These are phyloP conservation scores for Rhizomys pruinosus DNA, from an alignment of 2,113 vertebrate species.

Conservation along the genomic window DNA sequence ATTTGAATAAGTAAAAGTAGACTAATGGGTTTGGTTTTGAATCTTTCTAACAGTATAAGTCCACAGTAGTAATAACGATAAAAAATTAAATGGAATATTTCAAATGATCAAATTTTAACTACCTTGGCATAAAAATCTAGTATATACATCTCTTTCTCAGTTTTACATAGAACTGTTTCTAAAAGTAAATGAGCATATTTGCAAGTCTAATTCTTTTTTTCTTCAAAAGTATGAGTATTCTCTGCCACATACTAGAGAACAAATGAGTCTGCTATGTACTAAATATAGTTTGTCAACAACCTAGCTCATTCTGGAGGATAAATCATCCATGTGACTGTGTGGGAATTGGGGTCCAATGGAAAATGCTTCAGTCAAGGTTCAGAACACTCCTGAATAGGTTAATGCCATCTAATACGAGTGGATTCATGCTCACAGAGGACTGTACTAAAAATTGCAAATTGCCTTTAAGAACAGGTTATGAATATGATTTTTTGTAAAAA, in stretches of 20 bases:
- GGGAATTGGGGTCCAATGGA: not conserved
- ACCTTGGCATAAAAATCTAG: not conserved
- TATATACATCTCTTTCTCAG: not conserved
- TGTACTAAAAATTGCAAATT: not conserved
- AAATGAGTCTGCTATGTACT: not conserved
- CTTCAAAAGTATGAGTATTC: not conserved
- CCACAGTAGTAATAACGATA: not conserved
- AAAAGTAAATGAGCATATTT: constrained; percentile 48
- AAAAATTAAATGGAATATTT: not conserved
- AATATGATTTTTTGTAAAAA: not conserved
- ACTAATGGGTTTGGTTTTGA: not conserved
- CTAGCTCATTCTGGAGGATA: not conserved
- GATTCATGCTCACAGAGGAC: not conserved
- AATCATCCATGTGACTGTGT: not conserved
- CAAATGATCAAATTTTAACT: constrained; percentile 7
- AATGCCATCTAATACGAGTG: not conserved
- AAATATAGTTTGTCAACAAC: not conserved
- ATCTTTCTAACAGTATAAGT: not conserved
- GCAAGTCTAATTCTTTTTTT: constrained; percentile 3
- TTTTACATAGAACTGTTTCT: not conserved
- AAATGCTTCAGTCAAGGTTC: not conserved
- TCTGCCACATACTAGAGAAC: not conserved
- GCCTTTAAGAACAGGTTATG: not conserved
- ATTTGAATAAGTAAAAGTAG: constrained; percentile 21
- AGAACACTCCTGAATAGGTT: not conserved